Conservation (phyloP, 2,797 vertebrate genomes). For the Sarcophilus harrisii region DNA sequence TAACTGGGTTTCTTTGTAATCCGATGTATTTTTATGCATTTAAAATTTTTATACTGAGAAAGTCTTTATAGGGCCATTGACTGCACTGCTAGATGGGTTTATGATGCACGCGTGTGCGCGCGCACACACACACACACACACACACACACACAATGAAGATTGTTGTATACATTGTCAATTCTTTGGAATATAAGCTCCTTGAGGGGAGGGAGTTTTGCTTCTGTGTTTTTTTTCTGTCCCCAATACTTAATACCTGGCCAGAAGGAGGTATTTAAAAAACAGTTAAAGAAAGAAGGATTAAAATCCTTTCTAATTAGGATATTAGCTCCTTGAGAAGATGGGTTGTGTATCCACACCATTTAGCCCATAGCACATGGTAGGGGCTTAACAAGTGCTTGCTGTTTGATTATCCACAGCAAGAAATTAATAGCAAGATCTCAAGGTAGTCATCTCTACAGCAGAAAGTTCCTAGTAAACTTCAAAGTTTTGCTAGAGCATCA, state of each 20-base stretch:
- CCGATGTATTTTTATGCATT: background rate
- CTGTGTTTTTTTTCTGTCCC: background rate
- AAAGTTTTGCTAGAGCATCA: background rate
- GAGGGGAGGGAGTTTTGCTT: background rate
- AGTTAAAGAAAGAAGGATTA: background rate
- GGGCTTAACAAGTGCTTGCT: background rate
- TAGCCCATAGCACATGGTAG: background rate
- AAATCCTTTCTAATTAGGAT: background rate
- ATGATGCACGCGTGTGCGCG: background rate
- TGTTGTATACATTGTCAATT: background rate
- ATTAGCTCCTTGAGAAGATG: background rate
- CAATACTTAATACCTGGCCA: background rate
- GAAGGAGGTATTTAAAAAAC: background rate
- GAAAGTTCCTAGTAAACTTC: background rate
- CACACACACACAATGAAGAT: background rate
- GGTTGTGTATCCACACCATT: background rate
- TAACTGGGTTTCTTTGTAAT: background rate
- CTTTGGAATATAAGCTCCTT: background rate
- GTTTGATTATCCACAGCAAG: background rate
- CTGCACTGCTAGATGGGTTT: background rate
- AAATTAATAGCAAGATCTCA: background rate
- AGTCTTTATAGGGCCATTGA: background rate
- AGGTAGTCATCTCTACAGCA: background rate
- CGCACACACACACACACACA: background rate
- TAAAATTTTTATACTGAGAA: background rate